Conservation (phyloP, 2,797 vertebrate species). For the Acestrorhynchus altus region DNA sequence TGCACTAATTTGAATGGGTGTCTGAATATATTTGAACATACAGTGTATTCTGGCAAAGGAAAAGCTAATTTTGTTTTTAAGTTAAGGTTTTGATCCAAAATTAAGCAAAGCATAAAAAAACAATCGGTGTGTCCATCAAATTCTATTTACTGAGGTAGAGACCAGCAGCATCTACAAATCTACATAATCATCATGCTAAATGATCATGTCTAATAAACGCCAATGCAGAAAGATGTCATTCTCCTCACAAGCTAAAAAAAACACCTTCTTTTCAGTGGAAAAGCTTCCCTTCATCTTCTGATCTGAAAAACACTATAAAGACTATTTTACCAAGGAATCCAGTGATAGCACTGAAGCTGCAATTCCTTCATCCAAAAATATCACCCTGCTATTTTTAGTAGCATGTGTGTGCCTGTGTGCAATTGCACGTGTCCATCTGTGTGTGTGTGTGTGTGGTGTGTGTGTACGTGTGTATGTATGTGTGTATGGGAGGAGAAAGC, state of each 20-base stretch:
- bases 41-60: no score
- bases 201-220: not conserved
- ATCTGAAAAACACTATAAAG: not conserved
- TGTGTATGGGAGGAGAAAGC: slow-evolving; percentile 10
- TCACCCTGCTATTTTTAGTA: slow-evolving; percentile 68
- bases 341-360: slow-evolving; percentile 1
- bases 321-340: not conserved
- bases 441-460: slow-evolving; percentile 1
- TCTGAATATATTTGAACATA: no score
- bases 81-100: no score
- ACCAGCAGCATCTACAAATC: not conserved
- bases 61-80: no score
- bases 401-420: not conserved
- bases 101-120: no score
- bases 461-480: slow-evolving; percentile 11
- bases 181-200: not conserved
- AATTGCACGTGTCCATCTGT: not conserved
- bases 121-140: not conserved
- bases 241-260: not conserved
- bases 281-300: not conserved
- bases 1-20: no score
- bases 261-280: not conserved
- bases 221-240: not conserved
- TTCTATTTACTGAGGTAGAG: not conserved
- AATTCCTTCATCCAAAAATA: slow-evolving; percentile 61